phyloP scores from a whole-genome alignment of 1,140 invertebrate species.

The Cydia fagiglandana region DNA sequence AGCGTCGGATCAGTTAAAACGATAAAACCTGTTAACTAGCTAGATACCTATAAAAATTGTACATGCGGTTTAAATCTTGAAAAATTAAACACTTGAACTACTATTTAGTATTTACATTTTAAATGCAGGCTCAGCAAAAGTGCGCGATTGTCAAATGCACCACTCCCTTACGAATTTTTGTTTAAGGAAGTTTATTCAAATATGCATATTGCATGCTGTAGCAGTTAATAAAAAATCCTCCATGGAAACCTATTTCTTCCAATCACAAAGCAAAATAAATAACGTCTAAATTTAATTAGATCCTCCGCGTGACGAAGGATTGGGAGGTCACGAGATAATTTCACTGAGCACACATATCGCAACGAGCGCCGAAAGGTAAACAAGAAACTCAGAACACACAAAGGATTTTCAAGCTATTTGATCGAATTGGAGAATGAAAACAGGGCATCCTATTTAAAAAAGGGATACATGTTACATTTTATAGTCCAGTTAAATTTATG shows the following conservation, averaged over 20 bases:
- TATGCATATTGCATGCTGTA: too few species aligned
- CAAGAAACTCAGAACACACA: conserved; percentile 6
- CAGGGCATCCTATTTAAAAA: background rate
- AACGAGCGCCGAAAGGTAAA: background rate
- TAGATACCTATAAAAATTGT: too few species aligned
- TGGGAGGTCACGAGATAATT: conserved; percentile 26
- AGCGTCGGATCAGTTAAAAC: background rate
- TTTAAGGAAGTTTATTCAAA: background rate
- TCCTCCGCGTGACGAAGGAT: background rate
- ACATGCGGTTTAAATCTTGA: too few species aligned
- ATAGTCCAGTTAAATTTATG: too few species aligned
- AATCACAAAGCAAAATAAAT: conserved; percentile 36
- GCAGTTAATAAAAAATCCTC: background rate
- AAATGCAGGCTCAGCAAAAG: too few species aligned
- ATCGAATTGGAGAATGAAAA: background rate
- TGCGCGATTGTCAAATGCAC: too few species aligned
- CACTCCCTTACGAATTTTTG: background rate
- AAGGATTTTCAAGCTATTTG: background rate
- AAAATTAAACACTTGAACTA: too few species aligned
- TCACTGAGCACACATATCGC: conserved; percentile 10
- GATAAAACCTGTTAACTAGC: background rate
- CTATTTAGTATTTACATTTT: too few species aligned
- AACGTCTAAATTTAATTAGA: conserved; percentile 13
- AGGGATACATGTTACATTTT: too few species aligned
- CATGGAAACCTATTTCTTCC: conserved; percentile 31